Evolutionary conservation across 2,888 invertebrate genomes (phyloP).

Genomic region (Metellina segmentata): DNA sequence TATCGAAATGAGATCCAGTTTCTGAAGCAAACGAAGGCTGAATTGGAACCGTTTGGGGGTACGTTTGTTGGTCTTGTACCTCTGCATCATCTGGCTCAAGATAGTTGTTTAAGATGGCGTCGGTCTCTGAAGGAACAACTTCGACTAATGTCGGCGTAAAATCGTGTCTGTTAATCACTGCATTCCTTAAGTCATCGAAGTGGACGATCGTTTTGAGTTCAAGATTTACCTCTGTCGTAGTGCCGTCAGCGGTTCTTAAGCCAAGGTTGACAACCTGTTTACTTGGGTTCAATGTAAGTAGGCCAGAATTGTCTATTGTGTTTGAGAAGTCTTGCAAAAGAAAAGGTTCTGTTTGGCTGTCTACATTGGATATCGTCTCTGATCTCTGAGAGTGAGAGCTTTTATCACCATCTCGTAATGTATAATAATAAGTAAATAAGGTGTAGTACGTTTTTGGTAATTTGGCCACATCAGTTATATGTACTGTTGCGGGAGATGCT

Average conservation of each 20-base stretch:
- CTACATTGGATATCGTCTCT: conserved; percentile 75
- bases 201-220: conserved; percentile 77
- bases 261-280: conserved; percentile 77
- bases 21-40: conserved; percentile 73
- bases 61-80: conserved; percentile 73
- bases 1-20: not conserved
- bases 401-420: conserved; percentile 76
- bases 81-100: conserved; percentile 70
- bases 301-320: conserved; percentile 77
- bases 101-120: conserved; percentile 61
- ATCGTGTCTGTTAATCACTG: conserved; percentile 61
- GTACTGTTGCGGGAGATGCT: conserved; percentile 29
- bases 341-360: conserved; percentile 68
- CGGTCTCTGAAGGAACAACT: conserved; percentile 57
- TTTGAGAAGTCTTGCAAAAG: conserved; percentile 68
- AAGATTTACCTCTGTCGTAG: conserved; percentile 78
- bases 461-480: conserved; percentile 72
- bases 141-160: conserved; percentile 68
- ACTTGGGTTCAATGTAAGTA: conserved; percentile 74
- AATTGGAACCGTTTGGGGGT: conserved; percentile 71
- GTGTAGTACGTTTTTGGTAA: conserved; percentile 77
- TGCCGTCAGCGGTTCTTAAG: conserved; percentile 74
- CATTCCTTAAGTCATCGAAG: conserved; percentile 77
- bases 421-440: conserved; percentile 78
- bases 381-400: conserved; percentile 77